Percentiles rank a stretch among this genome's conserved stretches.
Evolutionary conservation across 1,140 invertebrate genomes (phyloP).

Genomic region (Mactra quadrangularis): DNA sequence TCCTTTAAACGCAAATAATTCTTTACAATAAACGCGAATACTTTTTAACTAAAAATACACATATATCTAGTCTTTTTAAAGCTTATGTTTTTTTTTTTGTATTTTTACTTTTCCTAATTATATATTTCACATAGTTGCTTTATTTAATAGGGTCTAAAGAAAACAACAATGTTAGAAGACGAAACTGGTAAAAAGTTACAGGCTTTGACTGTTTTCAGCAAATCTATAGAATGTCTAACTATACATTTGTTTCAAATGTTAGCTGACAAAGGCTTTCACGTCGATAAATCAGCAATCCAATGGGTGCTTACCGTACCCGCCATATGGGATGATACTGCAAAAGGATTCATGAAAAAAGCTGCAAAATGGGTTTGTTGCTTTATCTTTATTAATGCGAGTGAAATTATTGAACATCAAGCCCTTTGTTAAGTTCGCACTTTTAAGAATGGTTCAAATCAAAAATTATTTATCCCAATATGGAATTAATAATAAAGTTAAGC

Average conservation of each 20-base stretch:
- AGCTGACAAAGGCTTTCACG: neutral
- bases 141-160: conserved; percentile 18
- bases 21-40: too few relatives aligned
- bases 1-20: too few relatives aligned
- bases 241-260: conserved; percentile 35
- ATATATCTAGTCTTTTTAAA: too few relatives aligned
- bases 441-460: neutral
- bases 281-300: conserved; percentile 9
- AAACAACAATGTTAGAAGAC: conserved; percentile 22
- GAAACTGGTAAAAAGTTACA: conserved; percentile 39
- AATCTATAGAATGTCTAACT: conserved; percentile 50
- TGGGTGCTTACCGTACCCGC: conserved; percentile 58
- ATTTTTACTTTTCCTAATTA: too few relatives aligned
- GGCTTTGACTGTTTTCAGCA: conserved; percentile 41
- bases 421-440: neutral
- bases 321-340: conserved; percentile 57
- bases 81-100: too few relatives aligned
- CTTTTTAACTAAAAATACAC: too few relatives aligned
- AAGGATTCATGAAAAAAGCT: conserved; percentile 53
- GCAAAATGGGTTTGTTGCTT: conserved; percentile 36
- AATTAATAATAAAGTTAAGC: neutral
- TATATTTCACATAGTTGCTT: too few relatives aligned
- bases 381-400: neutral
- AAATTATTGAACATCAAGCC: neutral
- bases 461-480: neutral